phyloP scores from a whole-genome alignment of 2,797 vertebrate species.

The Fistularia tabacaria region DNA sequence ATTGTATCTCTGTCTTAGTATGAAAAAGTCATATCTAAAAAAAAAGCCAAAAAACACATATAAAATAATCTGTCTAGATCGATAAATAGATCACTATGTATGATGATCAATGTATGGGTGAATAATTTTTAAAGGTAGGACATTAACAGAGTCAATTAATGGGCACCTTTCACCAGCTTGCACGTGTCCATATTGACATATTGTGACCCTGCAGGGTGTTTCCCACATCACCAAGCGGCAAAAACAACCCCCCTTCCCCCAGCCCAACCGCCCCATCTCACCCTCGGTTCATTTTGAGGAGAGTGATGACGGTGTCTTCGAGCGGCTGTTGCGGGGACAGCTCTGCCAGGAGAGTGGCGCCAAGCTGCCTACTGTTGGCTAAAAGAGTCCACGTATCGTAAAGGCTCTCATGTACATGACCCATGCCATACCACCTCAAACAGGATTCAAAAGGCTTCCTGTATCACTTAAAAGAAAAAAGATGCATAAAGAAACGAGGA shows the following conservation, averaged over 20 bases:
- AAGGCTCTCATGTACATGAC: conserved; percentile 13
- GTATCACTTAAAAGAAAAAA: too few relatives aligned
- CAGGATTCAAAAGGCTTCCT: too few relatives aligned
- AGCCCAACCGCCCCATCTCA: conserved; percentile 47
- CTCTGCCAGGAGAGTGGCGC: conserved; percentile 44
- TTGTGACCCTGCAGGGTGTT: conserved; percentile 65
- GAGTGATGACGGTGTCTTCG: conserved; percentile 64
- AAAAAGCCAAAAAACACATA: too few relatives aligned
- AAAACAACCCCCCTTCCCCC: conserved; percentile 33
- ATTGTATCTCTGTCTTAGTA: too few relatives aligned
- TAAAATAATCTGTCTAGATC: too few relatives aligned
- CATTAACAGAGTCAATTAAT: conserved; percentile 32
- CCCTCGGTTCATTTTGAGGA: conserved; percentile 63
- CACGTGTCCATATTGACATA: conserved; percentile 52
- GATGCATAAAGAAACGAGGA: too few relatives aligned
- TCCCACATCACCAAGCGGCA: conserved; percentile 40
- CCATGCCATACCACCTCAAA: neutral
- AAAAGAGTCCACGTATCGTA: conserved; percentile 19
- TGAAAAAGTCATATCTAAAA: too few relatives aligned
- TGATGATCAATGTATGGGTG: too few relatives aligned
- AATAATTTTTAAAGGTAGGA: neutral
- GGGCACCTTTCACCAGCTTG: conserved; percentile 27
- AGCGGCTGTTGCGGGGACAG: conserved; percentile 65
- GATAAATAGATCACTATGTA: too few relatives aligned
- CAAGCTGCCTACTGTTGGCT: conserved; percentile 4